phyloP scores from a whole-genome alignment of 1,140 invertebrate genomes.

The Papilio aristodemus region DNA sequence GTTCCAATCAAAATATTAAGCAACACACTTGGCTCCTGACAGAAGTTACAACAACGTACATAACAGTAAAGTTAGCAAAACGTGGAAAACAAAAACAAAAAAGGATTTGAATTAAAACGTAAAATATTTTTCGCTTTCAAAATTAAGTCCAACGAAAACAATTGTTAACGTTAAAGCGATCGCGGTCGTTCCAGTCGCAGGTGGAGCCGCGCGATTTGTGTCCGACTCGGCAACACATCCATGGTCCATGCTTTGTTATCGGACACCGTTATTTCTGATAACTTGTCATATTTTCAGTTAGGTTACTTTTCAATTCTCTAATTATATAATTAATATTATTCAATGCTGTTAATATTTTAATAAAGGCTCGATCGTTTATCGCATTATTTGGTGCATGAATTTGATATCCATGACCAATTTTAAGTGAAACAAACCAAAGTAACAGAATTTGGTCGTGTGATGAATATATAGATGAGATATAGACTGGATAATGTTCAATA shows the following conservation, averaged over 20 bases:
- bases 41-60: background rate
- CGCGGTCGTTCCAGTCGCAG: slow-evolving; percentile 5
- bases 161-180: background rate
- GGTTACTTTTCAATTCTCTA: slow-evolving; percentile 1
- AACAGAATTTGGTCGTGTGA: slow-evolving; percentile 57
- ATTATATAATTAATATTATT: background rate
- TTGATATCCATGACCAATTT: slow-evolving; percentile 11
- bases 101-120: too few relatives aligned
- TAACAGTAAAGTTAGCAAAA: background rate
- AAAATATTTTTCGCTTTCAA: background rate
- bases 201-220: too few relatives aligned
- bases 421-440: slow-evolving; percentile 51
- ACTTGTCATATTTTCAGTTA: background rate
- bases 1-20: background rate
- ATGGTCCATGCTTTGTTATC: slow-evolving; percentile 23
- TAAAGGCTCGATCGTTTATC: slow-evolving; percentile 9
- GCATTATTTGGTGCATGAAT: slow-evolving; percentile 14
- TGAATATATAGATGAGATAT: slow-evolving; percentile 40
- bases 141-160: background rate
- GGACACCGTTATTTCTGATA: slow-evolving; percentile 23
- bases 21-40: background rate
- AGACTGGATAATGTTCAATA: slow-evolving; percentile 45
- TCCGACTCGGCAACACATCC: background rate
- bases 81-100: background rate
- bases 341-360: background rate